These are phyloP conservation scores for Acleris literana DNA, from an alignment of 2,888 invertebrate species.

Conservation along the genomic window DNA sequence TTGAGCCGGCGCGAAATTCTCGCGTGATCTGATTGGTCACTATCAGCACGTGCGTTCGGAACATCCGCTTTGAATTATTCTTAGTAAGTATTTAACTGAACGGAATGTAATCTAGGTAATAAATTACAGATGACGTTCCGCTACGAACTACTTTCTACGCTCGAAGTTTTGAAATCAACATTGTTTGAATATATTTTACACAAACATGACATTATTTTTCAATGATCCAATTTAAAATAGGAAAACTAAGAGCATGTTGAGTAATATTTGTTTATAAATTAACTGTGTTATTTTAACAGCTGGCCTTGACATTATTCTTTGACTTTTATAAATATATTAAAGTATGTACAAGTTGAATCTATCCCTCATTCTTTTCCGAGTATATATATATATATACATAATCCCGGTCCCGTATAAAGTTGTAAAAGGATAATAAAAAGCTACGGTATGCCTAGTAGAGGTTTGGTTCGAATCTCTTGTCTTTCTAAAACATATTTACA, in stretches of 20 bases:
- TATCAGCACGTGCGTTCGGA: conserved; percentile 57
- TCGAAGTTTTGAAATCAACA: conserved; percentile 25
- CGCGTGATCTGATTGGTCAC: conserved; percentile 55
- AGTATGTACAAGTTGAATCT: no score
- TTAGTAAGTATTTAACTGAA: conserved; percentile 44
- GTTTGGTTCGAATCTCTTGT: no score
- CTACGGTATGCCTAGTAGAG: no score
- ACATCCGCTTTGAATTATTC: conserved; percentile 48
- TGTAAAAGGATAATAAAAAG: no score
- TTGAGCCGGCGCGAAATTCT: conserved; percentile 57
- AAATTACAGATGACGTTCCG: conserved; percentile 35
- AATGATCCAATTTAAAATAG: no score
- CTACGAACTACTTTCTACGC: conserved; percentile 29
- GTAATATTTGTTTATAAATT: no score
- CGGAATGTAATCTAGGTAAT: conserved; percentile 37
- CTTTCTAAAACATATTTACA: no score
- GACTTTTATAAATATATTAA: neutral
- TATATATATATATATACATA: no score
- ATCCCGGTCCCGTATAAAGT: no score
- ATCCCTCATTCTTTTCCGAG: neutral
- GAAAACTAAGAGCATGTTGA: no score
- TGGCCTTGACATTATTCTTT: neutral
- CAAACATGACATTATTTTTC: neutral
- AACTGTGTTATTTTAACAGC: no score
- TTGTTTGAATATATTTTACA: conserved; percentile 13